These are phyloP conservation scores for Magallana gigas DNA, from an alignment of 1,140 invertebrate genomes.

Conservation along the genomic window DNA sequence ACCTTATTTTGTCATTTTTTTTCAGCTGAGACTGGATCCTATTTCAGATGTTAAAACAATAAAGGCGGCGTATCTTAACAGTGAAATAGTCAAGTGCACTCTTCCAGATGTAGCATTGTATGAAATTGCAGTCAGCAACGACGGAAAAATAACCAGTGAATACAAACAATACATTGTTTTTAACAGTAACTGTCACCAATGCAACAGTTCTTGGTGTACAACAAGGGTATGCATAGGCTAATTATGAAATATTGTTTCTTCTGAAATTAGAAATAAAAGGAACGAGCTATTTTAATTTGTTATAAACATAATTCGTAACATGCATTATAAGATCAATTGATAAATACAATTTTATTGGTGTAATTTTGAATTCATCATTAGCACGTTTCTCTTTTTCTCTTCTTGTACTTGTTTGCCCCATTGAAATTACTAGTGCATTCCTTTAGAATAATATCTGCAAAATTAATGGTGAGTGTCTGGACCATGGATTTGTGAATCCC, in stretches of 20 bases:
- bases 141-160: constrained; percentile 49
- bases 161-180: constrained; percentile 54
- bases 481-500: background rate
- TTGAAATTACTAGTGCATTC: too few relatives aligned
- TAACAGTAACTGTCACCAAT: constrained; percentile 62
- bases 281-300: too few relatives aligned
- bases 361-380: too few relatives aligned
- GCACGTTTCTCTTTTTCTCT: too few relatives aligned
- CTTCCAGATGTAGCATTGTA: constrained; percentile 43
- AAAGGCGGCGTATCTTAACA: constrained; percentile 35
- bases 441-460: background rate
- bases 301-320: too few relatives aligned
- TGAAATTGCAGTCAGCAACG: constrained; percentile 59
- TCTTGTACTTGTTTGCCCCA: too few relatives aligned
- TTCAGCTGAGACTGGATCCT: constrained; percentile 33
- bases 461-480: background rate
- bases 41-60: constrained; percentile 12
- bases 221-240: constrained; percentile 51
- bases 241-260: too few relatives aligned
- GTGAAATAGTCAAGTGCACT: constrained; percentile 49
- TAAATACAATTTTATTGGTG: too few relatives aligned
- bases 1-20: background rate
- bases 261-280: too few relatives aligned
- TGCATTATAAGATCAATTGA: too few relatives aligned
- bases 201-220: constrained; percentile 53